Evolutionary conservation across 2,797 vertebrate genomes (phyloP).

Genomic region (Bovichtus diacanthus): DNA sequence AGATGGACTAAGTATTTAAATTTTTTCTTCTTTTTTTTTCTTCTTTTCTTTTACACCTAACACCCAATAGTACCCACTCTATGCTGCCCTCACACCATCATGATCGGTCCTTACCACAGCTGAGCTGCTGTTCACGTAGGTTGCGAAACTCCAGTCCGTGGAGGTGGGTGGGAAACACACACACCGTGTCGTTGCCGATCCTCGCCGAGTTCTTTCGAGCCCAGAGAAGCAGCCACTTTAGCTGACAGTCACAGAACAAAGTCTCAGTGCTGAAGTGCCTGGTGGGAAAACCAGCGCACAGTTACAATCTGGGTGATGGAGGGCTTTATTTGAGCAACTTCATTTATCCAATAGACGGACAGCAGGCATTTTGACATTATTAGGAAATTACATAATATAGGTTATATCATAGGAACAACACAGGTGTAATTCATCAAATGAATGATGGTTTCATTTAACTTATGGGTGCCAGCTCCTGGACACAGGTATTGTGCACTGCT

Average conservation of each 20-base stretch:
- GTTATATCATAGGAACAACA: background rate
- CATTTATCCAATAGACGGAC: background rate
- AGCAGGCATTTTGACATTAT: background rate
- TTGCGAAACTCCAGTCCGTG: constrained; percentile 86
- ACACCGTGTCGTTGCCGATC: constrained; percentile 88
- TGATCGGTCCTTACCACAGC: constrained; percentile 86
- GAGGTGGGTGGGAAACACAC: constrained; percentile 87
- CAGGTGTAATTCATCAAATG: background rate
- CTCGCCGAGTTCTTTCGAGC: constrained; percentile 84
- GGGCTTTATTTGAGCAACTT: background rate
- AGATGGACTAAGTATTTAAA: background rate
- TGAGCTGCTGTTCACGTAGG: constrained; percentile 88
- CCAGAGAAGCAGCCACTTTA: constrained; percentile 91
- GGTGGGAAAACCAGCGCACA: constrained; percentile 25
- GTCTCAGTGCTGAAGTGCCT: constrained; percentile 91
- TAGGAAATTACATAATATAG: too few species aligned
- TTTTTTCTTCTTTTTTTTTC: background rate
- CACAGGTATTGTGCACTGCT: background rate
- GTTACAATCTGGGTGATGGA: constrained; percentile 16
- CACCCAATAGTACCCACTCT: too few species aligned
- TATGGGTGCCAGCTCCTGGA: background rate
- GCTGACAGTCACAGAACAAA: constrained; percentile 93
- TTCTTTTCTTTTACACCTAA: too few species aligned
- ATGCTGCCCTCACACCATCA: background rate
- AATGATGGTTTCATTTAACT: constrained; percentile 13